Conservation (phyloP, 92 coral and sea anemone species). For the Siderastrea radians region DNA sequence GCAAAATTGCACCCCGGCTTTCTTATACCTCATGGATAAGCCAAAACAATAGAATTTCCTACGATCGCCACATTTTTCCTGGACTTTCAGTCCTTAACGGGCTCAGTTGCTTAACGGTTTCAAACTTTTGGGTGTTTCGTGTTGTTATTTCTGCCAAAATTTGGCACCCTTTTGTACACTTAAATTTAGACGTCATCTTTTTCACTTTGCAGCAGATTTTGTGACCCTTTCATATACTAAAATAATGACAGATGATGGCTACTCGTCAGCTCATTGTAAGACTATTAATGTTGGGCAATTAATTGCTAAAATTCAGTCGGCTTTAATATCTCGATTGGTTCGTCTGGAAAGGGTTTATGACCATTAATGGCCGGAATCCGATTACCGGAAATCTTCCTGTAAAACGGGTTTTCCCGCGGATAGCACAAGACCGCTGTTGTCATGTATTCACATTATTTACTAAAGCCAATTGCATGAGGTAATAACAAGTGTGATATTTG, state of each 20-base stretch:
- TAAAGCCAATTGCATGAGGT: background rate
- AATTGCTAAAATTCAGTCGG: background rate
- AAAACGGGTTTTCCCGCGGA: background rate
- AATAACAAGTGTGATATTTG: background rate
- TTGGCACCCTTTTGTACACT: too few species aligned
- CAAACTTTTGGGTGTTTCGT: too few species aligned
- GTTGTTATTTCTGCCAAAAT: too few species aligned
- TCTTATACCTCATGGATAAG: too few species aligned
- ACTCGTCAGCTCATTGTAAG: background rate
- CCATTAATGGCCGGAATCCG: conserved; percentile 8
- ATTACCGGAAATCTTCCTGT: background rate
- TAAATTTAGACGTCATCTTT: too few species aligned
- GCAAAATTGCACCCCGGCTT: too few species aligned
- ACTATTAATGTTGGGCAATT: background rate
- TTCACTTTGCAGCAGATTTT: too few species aligned
- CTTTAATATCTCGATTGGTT: background rate
- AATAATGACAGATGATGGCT: background rate
- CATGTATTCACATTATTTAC: background rate
- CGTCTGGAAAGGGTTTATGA: background rate
- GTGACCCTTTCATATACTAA: too few species aligned
- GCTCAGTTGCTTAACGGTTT: too few species aligned
- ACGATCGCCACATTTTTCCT: too few species aligned
- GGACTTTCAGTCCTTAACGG: too few species aligned
- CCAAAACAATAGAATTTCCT: too few species aligned
- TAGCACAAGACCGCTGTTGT: background rate